phyloP scores from a whole-genome alignment of 2,888 invertebrate genomes.

The Ophion obscuratus region DNA sequence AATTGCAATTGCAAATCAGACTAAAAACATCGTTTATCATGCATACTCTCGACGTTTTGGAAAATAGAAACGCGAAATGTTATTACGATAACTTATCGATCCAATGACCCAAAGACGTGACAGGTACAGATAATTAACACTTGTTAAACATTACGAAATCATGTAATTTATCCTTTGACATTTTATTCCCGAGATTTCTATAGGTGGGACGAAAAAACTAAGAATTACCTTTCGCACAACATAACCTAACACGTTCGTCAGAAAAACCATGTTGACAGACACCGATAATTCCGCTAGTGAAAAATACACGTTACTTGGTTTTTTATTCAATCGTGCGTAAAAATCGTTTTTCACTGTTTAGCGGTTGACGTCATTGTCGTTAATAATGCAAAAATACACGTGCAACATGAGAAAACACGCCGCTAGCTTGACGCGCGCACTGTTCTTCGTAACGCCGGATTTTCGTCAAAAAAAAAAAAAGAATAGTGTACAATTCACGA shows the following conservation, averaged over 20 bases:
- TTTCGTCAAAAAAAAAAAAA: background rate
- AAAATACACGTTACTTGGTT: background rate
- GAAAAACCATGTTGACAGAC: conserved; percentile 84
- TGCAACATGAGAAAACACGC: background rate
- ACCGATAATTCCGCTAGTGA: background rate
- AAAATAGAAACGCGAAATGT: too few species aligned
- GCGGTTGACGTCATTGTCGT: conserved; percentile 18
- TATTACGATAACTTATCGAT: too few species aligned
- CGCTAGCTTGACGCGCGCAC: background rate
- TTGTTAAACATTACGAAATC: too few species aligned
- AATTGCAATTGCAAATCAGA: background rate
- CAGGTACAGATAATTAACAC: too few species aligned
- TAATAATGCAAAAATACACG: conserved; percentile 3
- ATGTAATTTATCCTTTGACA: too few species aligned
- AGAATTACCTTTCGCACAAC: conserved; percentile 70
- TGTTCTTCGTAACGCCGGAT: background rate
- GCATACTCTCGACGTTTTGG: too few species aligned
- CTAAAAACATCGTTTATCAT: too few species aligned
- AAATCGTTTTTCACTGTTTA: background rate
- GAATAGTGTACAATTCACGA: background rate
- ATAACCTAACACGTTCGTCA: conserved; percentile 84
- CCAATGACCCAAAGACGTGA: too few species aligned
- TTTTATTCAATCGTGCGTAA: background rate
- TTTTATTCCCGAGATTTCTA: too few species aligned
- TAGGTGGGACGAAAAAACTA: background rate